These are phyloP conservation scores for Calcarius lapponicus DNA, from an alignment of 2,797 vertebrate genomes.

Conservation along the genomic window DNA sequence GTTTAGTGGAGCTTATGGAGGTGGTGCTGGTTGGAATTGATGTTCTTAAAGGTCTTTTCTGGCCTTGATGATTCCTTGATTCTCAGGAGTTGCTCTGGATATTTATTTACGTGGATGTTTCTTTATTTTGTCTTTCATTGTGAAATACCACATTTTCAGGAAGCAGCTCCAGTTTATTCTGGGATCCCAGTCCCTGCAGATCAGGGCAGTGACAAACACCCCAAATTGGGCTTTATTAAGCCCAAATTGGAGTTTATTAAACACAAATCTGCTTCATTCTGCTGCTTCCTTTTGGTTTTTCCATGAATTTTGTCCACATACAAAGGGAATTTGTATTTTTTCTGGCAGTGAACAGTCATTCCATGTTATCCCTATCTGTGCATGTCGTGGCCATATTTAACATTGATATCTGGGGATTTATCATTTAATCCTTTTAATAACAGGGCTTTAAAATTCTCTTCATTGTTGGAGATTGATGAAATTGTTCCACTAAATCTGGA, in stretches of 20 bases:
- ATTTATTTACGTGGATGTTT: neutral
- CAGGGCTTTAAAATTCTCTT: neutral
- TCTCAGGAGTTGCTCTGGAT: neutral
- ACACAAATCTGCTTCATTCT: neutral
- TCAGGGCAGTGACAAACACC: neutral
- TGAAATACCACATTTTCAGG: neutral
- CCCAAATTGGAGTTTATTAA: neutral
- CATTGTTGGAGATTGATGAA: neutral
- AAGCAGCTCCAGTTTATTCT: neutral
- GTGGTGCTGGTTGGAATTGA: neutral
- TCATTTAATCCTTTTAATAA: neutral
- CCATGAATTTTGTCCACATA: neutral
- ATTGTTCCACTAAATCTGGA: neutral
- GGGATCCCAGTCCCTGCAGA: neutral
- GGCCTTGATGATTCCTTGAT: neutral
- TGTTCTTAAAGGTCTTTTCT: neutral
- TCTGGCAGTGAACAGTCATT: neutral
- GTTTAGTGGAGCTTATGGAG: neutral
- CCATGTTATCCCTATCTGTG: neutral
- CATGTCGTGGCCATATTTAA: neutral
- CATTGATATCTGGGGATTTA: neutral
- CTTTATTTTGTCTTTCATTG: neutral
- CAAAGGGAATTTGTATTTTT: neutral
- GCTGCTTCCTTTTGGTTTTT: neutral
- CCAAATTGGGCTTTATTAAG: neutral